Base-by-base conservation (phyloP, 2,797 vertebrate genomes). In the Erethizon dorsatum region DNA sequence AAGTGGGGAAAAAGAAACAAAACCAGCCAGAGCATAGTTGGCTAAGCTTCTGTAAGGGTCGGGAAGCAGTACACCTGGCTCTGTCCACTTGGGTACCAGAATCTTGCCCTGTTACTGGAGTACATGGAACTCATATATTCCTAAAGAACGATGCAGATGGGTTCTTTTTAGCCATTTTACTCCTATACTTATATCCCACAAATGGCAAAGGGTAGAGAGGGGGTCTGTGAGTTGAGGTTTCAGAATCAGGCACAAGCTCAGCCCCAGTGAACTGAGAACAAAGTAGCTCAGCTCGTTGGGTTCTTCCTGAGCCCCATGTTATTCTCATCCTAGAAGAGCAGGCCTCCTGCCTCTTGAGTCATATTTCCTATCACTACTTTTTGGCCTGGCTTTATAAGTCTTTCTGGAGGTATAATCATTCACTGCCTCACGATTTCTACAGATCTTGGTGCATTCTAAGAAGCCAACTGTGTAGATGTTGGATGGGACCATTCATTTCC, bases 251-350 rank as follows among this genome's bases (percentile, higher is more conserved):
- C 15, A 20, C 67, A 10, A 33, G 0, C 24, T 73, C 18, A 7
- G 2, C 4, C 37, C 41, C 5, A 1, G 3, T 15, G 1, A 2
- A n/a, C 22, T 0, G 26, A 31, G 75, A 22, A 65, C 28, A 14
- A 12, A 0, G 47, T 61, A 31, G 22, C 54, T 22, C 20, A 50
- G 63, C 12, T 33, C 13, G 8, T 9, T 1, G 13, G 3, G 13
- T 52, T 52, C 87, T 50, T 52, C 8, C 22, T 33, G 77, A 52
- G 7, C 31, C 54, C 56, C 37, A 0, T 4, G 4, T 54, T 45
- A 11, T 52, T 84, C 52, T 45, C 54, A 33, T 13, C 45, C 37
- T 12, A 3, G 26, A 54, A 77, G 37, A 57, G 10, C 31, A 45
- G 17, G 52, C 37, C 20, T 65, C 11, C 80, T 45, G 3, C 14